Conservation (phyloP, 2,888 invertebrate species). For the Nomada hirtipes region DNA sequence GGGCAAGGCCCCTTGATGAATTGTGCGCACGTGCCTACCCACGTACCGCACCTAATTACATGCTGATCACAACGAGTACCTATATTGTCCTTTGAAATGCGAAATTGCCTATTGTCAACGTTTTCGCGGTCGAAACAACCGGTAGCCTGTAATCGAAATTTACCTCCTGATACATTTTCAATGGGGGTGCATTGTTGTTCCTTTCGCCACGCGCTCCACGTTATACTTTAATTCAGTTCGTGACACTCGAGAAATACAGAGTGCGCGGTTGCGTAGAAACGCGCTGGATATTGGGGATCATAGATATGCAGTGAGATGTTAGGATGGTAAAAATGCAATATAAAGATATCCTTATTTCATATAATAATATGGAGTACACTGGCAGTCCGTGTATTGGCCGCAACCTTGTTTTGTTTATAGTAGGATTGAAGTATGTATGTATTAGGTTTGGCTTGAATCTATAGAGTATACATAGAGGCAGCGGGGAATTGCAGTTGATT, state of each 20-base stretch:
- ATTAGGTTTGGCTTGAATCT: too few relatives aligned
- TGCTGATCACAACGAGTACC: conserved; percentile 81
- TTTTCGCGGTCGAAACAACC: conserved; percentile 76
- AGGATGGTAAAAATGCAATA: not conserved
- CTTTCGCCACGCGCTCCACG: conserved; percentile 12
- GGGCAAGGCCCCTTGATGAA: conserved; percentile 81
- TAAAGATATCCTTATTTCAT: too few relatives aligned
- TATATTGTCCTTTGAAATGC: conserved; percentile 78
- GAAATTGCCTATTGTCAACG: conserved; percentile 79
- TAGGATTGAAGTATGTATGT: too few relatives aligned
- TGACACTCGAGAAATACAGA: not conserved
- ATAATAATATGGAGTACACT: too few relatives aligned
- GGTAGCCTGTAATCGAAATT: conserved; percentile 65
- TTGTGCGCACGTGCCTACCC: conserved; percentile 82
- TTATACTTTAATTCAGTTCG: conserved; percentile 17
- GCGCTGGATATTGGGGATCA: not conserved
- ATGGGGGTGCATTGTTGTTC: conserved; percentile 43
- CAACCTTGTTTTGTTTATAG: too few relatives aligned
- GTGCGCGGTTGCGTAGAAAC: not conserved
- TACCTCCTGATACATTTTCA: conserved; percentile 62
- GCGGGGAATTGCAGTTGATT: too few relatives aligned
- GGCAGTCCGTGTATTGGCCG: too few relatives aligned
- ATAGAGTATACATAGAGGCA: too few relatives aligned
- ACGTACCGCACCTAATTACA: conserved; percentile 83
- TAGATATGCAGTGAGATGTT: not conserved